phyloP scores from a whole-genome alignment of 1,140 invertebrate species.

The Scaptodrosophila lebanonensis region DNA sequence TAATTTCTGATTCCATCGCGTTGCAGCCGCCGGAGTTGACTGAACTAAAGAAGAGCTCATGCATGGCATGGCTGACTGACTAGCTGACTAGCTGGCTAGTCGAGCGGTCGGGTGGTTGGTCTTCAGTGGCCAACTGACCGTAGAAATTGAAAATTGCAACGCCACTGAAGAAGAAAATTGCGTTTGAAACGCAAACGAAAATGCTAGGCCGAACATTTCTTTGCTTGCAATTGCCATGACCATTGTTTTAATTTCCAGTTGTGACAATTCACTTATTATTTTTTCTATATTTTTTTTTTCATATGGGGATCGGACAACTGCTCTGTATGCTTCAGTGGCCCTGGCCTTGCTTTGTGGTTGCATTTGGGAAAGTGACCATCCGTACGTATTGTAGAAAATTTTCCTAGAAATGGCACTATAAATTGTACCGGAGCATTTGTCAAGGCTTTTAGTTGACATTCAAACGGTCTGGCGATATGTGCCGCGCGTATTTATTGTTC shows the following conservation, averaged over 20 bases:
- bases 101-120: no score
- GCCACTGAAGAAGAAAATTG: conserved; percentile 76
- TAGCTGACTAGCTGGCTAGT: no score
- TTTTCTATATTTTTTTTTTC: no score
- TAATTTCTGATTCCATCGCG: conserved; percentile 50
- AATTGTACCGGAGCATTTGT: conserved; percentile 62
- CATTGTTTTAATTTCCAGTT: conserved; percentile 69
- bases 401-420: conserved; percentile 33
- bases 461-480: conserved; percentile 53
- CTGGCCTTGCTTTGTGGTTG: conserved; percentile 39
- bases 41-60: neutral
- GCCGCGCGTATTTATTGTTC: conserved; percentile 8
- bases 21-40: conserved; percentile 15
- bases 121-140: conserved; percentile 61
- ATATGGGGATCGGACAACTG: neutral
- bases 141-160: conserved; percentile 76
- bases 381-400: conserved; percentile 24
- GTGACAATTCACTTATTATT: conserved; percentile 59
- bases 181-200: conserved; percentile 38
- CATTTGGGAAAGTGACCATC: conserved; percentile 54
- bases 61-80: conserved; percentile 42
- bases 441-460: conserved; percentile 68
- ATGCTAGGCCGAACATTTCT: conserved; percentile 51
- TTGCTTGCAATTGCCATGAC: conserved; percentile 28
- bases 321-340: conserved; percentile 48